Conservation (phyloP, 2,797 vertebrate genomes). For the Rhodeus uyekii region DNA sequence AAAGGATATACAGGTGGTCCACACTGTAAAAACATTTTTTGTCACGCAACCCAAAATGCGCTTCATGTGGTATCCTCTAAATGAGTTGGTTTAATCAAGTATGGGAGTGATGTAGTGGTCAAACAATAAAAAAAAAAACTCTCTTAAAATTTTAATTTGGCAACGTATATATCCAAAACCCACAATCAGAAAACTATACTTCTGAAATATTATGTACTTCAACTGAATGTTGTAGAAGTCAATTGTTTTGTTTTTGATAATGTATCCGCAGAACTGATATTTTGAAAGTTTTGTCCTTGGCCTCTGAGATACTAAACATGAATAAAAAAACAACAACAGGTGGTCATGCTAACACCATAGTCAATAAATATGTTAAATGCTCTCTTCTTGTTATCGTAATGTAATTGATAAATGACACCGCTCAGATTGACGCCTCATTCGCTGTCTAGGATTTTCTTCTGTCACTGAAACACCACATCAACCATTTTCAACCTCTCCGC, state of each 20-base stretch:
- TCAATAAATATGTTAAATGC: not conserved
- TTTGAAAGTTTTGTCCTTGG: constrained; percentile 3
- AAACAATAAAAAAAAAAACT: not conserved
- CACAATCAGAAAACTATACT: not conserved
- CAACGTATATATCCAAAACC: not conserved
- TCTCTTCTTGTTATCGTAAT: not conserved
- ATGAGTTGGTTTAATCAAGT: not conserved
- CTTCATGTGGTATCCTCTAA: not conserved
- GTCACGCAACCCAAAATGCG: not conserved
- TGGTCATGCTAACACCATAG: not conserved
- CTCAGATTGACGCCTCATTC: not conserved
- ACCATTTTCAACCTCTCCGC: not conserved
- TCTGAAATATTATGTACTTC: not conserved
- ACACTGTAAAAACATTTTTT: not conserved
- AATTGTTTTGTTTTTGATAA: not conserved
- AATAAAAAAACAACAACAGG: not conserved
- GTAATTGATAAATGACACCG: not conserved
- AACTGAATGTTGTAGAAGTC: not conserved
- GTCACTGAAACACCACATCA: not conserved
- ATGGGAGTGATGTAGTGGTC: not conserved
- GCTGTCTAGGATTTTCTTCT: too few relatives aligned
- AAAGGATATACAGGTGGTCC: not conserved
- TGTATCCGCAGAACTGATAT: not conserved
- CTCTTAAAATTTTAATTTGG: not conserved
- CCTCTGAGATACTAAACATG: not conserved